A percentile compares a stretch with the other conserved stretches of the same genome.
Conservation (phyloP, 2,888 invertebrate species). For the Caenorhabditis sp. region DNA sequence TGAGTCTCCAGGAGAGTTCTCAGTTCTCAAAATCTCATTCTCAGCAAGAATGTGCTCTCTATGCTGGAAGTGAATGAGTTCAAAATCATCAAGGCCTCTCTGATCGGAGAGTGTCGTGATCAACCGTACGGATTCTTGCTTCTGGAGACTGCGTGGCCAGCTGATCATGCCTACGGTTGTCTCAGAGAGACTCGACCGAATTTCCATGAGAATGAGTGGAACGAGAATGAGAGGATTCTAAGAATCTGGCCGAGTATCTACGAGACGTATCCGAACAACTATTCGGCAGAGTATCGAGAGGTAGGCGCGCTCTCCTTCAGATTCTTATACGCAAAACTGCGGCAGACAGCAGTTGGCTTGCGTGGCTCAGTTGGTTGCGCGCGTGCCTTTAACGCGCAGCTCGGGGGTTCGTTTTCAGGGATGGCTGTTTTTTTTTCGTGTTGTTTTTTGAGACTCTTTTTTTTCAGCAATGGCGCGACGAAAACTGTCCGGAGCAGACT, state of each 20-base stretch:
- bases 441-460: too few relatives aligned
- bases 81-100: neutral
- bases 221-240: neutral
- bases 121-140: neutral
- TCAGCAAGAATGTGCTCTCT: neutral
- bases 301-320: too few relatives aligned
- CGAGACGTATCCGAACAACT: neutral
- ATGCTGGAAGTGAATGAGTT: neutral
- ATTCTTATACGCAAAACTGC: too few relatives aligned
- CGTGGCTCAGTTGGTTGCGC: too few relatives aligned
- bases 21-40: neutral
- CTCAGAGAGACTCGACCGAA: neutral
- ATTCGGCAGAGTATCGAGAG: neutral
- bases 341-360: too few relatives aligned
- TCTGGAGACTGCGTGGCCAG: neutral
- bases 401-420: too few relatives aligned
- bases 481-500: too few relatives aligned
- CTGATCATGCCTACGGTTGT: neutral
- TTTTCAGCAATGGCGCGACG: too few relatives aligned
- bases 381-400: too few relatives aligned
- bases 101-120: neutral
- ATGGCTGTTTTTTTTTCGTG: too few relatives aligned
- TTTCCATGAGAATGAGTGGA: neutral
- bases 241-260: neutral
- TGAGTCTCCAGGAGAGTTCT: neutral